Percentiles rank a stretch among this genome's conserved stretches.
Conservation (phyloP, 2,113 vertebrate genomes). For the Passer montanus region DNA sequence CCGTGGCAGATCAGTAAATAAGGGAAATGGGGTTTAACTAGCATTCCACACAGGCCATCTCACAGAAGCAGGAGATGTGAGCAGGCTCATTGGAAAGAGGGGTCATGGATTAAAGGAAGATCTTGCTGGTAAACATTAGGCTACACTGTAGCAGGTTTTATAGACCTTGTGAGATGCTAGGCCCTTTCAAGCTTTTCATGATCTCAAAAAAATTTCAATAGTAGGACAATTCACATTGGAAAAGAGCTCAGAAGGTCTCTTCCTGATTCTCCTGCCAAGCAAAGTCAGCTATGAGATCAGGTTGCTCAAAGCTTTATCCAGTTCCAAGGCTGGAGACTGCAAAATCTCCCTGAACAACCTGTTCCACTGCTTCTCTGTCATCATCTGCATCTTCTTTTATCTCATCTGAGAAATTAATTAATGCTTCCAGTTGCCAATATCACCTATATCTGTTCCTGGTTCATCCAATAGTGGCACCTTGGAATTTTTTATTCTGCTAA, state of each 20-base stretch:
- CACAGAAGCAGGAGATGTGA: background rate
- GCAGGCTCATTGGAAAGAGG: background rate
- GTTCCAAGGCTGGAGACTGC: background rate
- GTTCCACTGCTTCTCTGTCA: slow-evolving; percentile 19
- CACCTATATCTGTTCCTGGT: background rate
- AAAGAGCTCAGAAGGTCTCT: background rate
- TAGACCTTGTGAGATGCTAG: background rate
- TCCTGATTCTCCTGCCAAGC: background rate
- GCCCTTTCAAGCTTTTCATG: background rate
- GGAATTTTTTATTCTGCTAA: background rate
- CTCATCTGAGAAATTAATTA: slow-evolving; percentile 23
- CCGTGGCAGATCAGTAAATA: background rate
- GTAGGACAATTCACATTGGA: background rate
- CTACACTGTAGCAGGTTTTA: background rate
- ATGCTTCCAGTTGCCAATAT: background rate
- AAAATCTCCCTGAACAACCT: background rate
- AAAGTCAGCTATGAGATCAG: background rate
- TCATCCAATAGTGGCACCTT: background rate
- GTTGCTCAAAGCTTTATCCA: background rate
- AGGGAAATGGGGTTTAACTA: background rate
- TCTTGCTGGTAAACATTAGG: background rate
- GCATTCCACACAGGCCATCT: background rate
- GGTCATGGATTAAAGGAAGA: background rate
- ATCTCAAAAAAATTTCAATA: background rate
- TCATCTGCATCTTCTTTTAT: background rate